Percentiles rank a stretch among this genome's conserved stretches.
Conservation (phyloP, 2,113 vertebrate genomes). For the Balaeniceps rex region DNA sequence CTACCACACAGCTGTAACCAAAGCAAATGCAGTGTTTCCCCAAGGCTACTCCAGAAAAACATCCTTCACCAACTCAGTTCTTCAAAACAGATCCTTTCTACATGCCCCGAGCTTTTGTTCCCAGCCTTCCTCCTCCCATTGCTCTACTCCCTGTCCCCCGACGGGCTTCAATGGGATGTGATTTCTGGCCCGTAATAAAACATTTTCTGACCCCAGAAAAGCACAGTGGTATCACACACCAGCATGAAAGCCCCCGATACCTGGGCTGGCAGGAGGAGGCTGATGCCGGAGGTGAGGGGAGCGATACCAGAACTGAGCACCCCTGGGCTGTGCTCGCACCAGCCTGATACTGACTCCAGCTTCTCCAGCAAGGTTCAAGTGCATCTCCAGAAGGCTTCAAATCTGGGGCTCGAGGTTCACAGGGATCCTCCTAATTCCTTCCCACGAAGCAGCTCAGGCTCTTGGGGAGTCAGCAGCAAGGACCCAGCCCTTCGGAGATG, state of each 20-base stretch:
- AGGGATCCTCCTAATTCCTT: not conserved
- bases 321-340: not conserved
- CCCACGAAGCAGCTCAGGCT: not conserved
- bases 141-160: not conserved
- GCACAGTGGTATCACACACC: not conserved
- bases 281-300: not conserved
- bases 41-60: not conserved
- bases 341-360: not conserved
- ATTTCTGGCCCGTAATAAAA: not conserved
- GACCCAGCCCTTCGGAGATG: not conserved
- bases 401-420: not conserved
- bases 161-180: fast-evolving
- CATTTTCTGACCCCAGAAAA: not conserved
- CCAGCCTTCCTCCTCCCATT: not conserved
- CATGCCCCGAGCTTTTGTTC: not conserved
- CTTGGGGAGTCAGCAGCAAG: not conserved
- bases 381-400: not conserved
- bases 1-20: not conserved
- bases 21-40: not conserved
- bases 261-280: not conserved
- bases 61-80: not conserved
- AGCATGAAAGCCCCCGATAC: not conserved
- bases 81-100: not conserved
- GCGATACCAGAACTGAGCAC: not conserved
- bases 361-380: not conserved